Evolutionary conservation across 1,140 invertebrate genomes (phyloP), one percentile per base, ranked within the genome.

Genomic region (Conus ventricosus): DNA sequence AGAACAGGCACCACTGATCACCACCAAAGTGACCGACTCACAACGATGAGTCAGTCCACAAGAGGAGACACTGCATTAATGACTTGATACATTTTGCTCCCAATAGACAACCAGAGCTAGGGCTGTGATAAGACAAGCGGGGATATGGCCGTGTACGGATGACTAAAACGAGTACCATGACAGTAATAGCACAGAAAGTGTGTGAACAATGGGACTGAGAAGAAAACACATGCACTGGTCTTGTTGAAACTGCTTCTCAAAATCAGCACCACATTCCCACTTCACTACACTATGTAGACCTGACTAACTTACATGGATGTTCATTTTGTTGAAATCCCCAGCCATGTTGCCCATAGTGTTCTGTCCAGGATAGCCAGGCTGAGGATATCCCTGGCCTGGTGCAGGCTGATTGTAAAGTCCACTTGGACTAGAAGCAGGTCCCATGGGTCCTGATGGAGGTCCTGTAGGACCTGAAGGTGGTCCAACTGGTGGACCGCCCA

Each of bases 311-410:
- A 88, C 87, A 84, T 84, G 75, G 39, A 88, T 63, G 20, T 17
- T 82, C 81, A 88, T 76, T 25, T 27, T 88, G 81, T 51, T 84
- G 81, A 88, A 88, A 39, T 88, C 81, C 23, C 81, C 55, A 54
- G 82, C 80, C 87, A 88, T 84, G 63, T 25, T 76, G 82, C 67
- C 76, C 23, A 84, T 53, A 75, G 81, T 63, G n/a, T 84, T 88
- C 8, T 84, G 87, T 15, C 87, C 81, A 7, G n/a, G 39, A 39
- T 39, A 27, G 17, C 10, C n/a, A 51, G 60, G 27, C 15, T 83
- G 81, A 17, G 80, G 57, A 54, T 57, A 55, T 1, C 54, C 63
- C 2, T 25, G 81, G 8, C 87, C 87, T 17, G 76, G 51, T 17
- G 8, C 53, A 27, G 81, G 57, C 53, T 60, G 57, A 23, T 10